A percentile compares a stretch with the other conserved stretches of the same genome.
These are phyloP conservation scores for Typhlichthys subterraneus DNA, from an alignment of 2,797 vertebrate species.

Conservation along the genomic window DNA sequence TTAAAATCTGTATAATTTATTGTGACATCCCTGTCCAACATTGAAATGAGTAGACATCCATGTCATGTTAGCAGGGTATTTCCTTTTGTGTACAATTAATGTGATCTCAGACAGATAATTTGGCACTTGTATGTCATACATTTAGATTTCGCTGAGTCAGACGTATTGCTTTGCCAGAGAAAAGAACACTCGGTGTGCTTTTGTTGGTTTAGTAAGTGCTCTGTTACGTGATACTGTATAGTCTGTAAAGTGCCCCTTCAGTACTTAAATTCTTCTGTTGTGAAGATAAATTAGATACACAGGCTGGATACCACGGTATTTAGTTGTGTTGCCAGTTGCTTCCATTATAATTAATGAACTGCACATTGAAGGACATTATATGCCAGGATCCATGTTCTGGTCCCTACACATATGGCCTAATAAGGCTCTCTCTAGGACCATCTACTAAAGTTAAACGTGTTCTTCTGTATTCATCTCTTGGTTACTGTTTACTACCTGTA, in stretches of 20 bases:
- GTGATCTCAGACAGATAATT: neutral
- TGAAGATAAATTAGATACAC: constrained; percentile 25
- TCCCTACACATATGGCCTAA: neutral
- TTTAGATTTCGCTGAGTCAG: constrained; percentile 27
- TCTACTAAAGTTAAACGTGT: neutral
- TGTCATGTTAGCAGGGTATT: neutral
- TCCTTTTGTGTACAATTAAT: neutral
- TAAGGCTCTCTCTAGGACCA: neutral
- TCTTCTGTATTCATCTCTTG: neutral
- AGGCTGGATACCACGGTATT: constrained; percentile 59
- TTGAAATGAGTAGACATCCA: neutral
- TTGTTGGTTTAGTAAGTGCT: constrained; percentile 31
- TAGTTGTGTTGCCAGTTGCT: constrained; percentile 28
- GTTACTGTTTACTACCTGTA: too few relatives aligned
- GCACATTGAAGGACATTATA: constrained; percentile 25
- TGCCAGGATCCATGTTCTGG: constrained; percentile 14
- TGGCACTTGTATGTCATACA: constrained; percentile 16
- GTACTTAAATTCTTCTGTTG: constrained; percentile 60
- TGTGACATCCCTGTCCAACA: neutral
- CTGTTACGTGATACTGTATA: constrained; percentile 30
- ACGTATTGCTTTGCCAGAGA: constrained; percentile 15
- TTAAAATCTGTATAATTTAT: constrained; percentile 3
- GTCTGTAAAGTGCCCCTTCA: constrained; percentile 31
- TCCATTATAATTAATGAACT: constrained; percentile 42
- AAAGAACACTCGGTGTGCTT: constrained; percentile 1